These are phyloP conservation scores for Pachymerium ferrugineum DNA, from an alignment of 2,888 invertebrate genomes.

Conservation along the genomic window DNA sequence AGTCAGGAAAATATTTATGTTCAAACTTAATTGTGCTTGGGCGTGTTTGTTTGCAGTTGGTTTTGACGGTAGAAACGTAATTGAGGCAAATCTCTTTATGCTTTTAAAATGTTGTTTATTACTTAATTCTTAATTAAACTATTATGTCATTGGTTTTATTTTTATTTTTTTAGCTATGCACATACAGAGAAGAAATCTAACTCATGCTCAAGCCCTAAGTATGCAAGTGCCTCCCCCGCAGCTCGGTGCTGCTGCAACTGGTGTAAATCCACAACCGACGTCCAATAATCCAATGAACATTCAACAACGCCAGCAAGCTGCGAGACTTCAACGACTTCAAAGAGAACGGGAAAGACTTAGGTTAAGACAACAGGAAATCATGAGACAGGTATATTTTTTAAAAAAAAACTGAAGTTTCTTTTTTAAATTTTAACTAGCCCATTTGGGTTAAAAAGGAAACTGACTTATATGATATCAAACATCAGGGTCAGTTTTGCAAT, in stretches of 20 bases:
- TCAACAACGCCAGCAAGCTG: slow-evolving; percentile 42
- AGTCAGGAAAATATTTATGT: too few relatives aligned
- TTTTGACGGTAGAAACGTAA: too few relatives aligned
- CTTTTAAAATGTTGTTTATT: background rate
- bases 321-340: slow-evolving; percentile 74
- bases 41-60: too few relatives aligned
- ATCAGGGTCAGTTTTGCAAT: too few relatives aligned
- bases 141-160: background rate
- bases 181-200: slow-evolving; percentile 39
- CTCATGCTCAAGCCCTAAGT: slow-evolving; percentile 47
- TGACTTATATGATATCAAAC: too few relatives aligned
- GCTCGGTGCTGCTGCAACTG: background rate
- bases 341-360: slow-evolving; percentile 82
- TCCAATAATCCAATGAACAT: slow-evolving; percentile 36
- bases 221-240: slow-evolving; percentile 22
- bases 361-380: slow-evolving; percentile 81
- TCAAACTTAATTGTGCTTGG: too few relatives aligned
- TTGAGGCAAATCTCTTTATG: too few relatives aligned
- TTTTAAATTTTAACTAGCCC: too few relatives aligned
- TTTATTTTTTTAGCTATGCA: slow-evolving; percentile 39
- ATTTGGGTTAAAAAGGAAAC: too few relatives aligned
- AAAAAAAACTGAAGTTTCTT: too few relatives aligned
- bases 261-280: too few relatives aligned
- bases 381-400: slow-evolving; percentile 75
- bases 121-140: background rate